Conservation (phyloP, 2,888 invertebrate genomes). For the Rhagophthalmus giganteus region DNA sequence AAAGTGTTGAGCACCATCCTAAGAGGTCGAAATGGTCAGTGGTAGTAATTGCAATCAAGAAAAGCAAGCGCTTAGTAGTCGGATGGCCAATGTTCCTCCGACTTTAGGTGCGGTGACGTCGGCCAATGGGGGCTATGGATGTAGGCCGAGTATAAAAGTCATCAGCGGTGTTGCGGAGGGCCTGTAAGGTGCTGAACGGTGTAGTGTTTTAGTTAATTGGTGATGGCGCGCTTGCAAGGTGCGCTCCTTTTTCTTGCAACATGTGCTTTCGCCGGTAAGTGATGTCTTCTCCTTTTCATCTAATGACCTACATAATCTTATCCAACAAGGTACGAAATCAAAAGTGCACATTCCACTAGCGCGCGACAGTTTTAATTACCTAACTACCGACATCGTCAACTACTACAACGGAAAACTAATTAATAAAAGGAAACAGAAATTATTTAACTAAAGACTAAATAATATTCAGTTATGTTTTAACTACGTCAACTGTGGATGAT, state of each 20-base stretch:
- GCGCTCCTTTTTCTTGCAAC: slow-evolving; percentile 49
- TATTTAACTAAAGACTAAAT: no score
- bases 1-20: slow-evolving; percentile 18
- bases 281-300: slow-evolving; percentile 11
- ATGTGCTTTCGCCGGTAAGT: slow-evolving; percentile 52
- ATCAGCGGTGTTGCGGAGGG: slow-evolving; percentile 49
- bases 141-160: slow-evolving; percentile 56
- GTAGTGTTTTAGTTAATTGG: slow-evolving; percentile 49
- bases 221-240: slow-evolving; percentile 52
- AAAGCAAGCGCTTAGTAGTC: slow-evolving; percentile 42
- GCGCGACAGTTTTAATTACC: no score
- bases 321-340: no score
- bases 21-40: slow-evolving; percentile 17
- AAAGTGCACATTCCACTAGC: no score
- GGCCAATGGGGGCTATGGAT: slow-evolving; percentile 52
- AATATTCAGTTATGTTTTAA: no score
- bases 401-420: no score
- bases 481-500: no score
- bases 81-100: slow-evolving; percentile 48
- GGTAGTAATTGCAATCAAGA: slow-evolving; percentile 30
- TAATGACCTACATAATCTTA: slow-evolving; percentile 22
- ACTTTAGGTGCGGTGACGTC: slow-evolving; percentile 49
- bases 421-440: no score
- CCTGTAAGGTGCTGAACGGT: slow-evolving; percentile 53
- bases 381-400: no score